A percentile compares a stretch with the other conserved stretches of the same genome.
phyloP scores from a whole-genome alignment of 2,888 invertebrate genomes.

The Acleris laterana region DNA sequence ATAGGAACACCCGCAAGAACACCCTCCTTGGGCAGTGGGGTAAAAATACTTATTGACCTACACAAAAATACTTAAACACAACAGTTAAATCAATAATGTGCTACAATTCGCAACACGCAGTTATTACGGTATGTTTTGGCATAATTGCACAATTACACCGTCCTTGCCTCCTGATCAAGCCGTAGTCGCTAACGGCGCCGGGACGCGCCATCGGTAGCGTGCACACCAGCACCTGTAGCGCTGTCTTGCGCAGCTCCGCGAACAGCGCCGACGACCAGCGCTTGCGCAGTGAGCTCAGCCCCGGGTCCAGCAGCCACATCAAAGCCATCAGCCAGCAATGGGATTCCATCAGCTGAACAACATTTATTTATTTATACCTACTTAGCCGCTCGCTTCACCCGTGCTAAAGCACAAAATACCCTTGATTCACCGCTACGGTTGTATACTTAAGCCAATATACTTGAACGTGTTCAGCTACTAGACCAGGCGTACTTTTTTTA shows the following conservation, averaged over 20 bases:
- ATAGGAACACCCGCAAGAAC: no score
- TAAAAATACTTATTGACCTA: no score
- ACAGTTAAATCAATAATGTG: no score
- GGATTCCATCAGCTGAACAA: constrained; percentile 60
- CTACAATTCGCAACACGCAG: no score
- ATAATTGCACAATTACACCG: not conserved
- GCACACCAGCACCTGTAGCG: constrained; percentile 65
- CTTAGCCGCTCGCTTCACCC: no score
- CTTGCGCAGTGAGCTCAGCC: constrained; percentile 54
- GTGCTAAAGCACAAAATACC: no score
- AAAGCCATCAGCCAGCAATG: constrained; percentile 68
- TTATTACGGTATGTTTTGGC: not conserved
- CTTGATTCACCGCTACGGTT: no score
- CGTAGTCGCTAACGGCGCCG: constrained; percentile 52
- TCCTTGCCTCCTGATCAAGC: constrained; percentile 62
- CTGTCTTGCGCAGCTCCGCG: constrained; percentile 61
- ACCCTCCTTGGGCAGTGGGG: no score
- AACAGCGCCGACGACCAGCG: constrained; percentile 64
- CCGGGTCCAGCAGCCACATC: constrained; percentile 71
- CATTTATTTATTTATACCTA: not conserved
- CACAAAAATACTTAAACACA: no score
- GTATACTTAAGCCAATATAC: no score
- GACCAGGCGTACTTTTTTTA: no score
- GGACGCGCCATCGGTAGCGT: constrained; percentile 51
- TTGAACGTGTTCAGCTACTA: no score